Percentiles rank a stretch among this genome's conserved stretches.
These are phyloP conservation scores for Latrodectus elegans DNA, from an alignment of 2,888 invertebrate genomes.

Conservation along the genomic window DNA sequence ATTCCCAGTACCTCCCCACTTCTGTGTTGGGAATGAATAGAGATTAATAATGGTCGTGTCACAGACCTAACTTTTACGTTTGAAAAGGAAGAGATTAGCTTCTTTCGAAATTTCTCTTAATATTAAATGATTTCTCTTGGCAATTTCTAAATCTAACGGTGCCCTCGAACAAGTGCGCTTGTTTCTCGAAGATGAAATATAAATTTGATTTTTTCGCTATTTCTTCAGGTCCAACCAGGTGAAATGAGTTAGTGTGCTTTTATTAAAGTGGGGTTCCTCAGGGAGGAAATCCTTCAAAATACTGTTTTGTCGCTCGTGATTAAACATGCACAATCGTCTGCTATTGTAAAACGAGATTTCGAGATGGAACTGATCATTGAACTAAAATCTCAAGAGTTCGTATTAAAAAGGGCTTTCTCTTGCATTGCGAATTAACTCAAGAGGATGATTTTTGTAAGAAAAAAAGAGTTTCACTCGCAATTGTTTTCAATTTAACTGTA, in stretches of 20 bases:
- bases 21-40: conserved; percentile 35
- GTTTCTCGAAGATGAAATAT: conserved; percentile 51
- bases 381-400: conserved; percentile 41
- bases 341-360: conserved; percentile 51
- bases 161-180: conserved; percentile 27
- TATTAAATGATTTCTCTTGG: conserved; percentile 68
- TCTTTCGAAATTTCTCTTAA: conserved; percentile 56
- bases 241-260: conserved; percentile 30
- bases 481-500: neutral
- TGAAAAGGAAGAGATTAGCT: conserved; percentile 59
- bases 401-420: conserved; percentile 52
- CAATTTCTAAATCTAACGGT: conserved; percentile 60
- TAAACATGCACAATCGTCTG: conserved; percentile 58
- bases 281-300: conserved; percentile 37
- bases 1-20: conserved; percentile 9
- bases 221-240: conserved; percentile 1
- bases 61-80: conserved; percentile 58
- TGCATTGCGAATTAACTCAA: conserved; percentile 19
- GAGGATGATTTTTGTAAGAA: neutral
- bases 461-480: neutral
- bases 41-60: conserved; percentile 64
- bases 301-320: conserved; percentile 56
- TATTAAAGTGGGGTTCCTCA: conserved; percentile 8
- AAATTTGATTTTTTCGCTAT: conserved; percentile 5
- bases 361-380: conserved; percentile 23